Base-by-base conservation (phyloP, 2,888 invertebrate species). In the Dolomedes plantarius region DNA sequence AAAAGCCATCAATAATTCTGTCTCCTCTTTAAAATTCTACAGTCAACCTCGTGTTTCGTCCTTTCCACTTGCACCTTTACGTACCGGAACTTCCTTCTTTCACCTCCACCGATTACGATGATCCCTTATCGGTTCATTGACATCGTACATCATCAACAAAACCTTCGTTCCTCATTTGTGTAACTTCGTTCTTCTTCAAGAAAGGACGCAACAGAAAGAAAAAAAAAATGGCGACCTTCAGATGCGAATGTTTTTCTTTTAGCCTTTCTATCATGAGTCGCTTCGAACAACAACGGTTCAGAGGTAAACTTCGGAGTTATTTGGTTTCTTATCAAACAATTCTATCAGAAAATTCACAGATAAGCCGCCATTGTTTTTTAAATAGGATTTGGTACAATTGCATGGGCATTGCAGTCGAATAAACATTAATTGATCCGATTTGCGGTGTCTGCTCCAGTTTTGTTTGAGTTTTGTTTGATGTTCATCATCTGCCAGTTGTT, bases 71-170 rank as follows among this genome's bases (percentile, higher is more conserved):
- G 2, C 2, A 6, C 16, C 16, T 46, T 36, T 46, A 2, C 16
- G 2, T 56, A 56, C 56, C 56, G 56, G 56, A 56, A 23, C 56
- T 56, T 56, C 56, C 11, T 56, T 23, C 56, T 56, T 56, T 56
- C 5, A 56, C 23, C 56, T 56, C 23, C 56, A 16, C 23, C 56
- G 56, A 56, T 56, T 56, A 3, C 5, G 56, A 2, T 11, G 56
- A 23, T 56, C 56, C 5, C 23, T 19, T 9, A 36, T 36, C 56
- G 56, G 56, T 56, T 56, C 56, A 56, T 56, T 56, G 56, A 56
- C 56, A 56, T 46, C 2, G 3, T 5, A 16, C 23, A 19, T 23
- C 56, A 56, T 56, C 56, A 56, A 23, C 23, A 56, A n/a, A 56
- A 23, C 56, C 56, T 56, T 56, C 56, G 1, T 56, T 1, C 5